Base-by-base conservation (phyloP, 23 tunicate species). In the Diplosoma virens region DNA sequence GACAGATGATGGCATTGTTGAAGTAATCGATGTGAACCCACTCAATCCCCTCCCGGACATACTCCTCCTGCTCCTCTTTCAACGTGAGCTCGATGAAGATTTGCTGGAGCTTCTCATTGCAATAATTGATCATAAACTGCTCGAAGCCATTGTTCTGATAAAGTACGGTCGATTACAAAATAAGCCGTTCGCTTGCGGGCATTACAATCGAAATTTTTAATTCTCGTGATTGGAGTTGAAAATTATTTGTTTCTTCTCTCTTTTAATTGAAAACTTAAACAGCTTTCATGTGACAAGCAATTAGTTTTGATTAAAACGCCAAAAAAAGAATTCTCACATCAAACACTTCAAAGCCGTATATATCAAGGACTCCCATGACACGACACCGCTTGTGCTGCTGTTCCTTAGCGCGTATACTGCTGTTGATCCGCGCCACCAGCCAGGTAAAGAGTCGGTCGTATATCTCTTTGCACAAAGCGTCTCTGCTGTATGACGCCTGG, bases 81-180 rank as follows among this genome's bases (percentile, higher is more conserved):
- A 90, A 52, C 1, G 97, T 90, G 7, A 90, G 48, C 61, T 90
- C 97, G 32, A 90, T 82, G 66, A 90, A 90, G 52, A 90, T 80
- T 45, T 90, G 97, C 79, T 90, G 97, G 22, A 90, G 80, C 52
- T 90, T 90, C 63, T 90, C 97, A 36, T 90, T 90, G 90, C 97
- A 90, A 45, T 90, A 90, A 66, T 90, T 90, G 78, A 90, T 90
- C 91, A 90, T 90, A 41, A 90, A 84, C 66, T 90, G 97, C 79
- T 90, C 97, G 33, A 90, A 90, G 7, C 90, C 83, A 56, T 90
- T 90, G 41, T 74, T 80, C 97, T 90, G 78, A 14, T n/a, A n/a
- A n/a, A n/a, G n/a, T n/a, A n/a, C n/a, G n/a, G n/a, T n/a, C n/a
- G n/a, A n/a, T n/a, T n/a, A n/a, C n/a, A n/a, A n/a, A n/a, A n/a